Percentiles rank a stretch among this genome's conserved stretches.
Conservation (phyloP, 2,888 invertebrate species). For the Miltochrista miniata region DNA sequence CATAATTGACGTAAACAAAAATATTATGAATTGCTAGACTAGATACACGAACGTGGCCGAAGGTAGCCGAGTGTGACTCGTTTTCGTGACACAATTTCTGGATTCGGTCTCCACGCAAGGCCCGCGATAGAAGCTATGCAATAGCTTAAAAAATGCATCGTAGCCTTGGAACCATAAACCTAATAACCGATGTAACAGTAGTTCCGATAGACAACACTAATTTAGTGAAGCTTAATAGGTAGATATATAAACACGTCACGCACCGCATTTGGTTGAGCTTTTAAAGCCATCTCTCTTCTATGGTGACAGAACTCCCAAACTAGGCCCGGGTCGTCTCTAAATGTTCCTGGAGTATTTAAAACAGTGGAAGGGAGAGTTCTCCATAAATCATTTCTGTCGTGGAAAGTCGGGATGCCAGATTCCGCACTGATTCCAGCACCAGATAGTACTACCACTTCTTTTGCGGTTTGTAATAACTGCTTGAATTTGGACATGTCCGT, state of each 20-base stretch:
- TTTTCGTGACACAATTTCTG: no score
- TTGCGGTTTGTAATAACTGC: constrained; percentile 82
- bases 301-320: constrained; percentile 97
- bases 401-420: constrained; percentile 94
- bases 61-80: no score
- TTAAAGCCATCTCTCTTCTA: constrained; percentile 89
- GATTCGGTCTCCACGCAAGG: no score
- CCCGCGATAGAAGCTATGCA: no score
- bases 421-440: constrained; percentile 93
- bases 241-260: constrained; percentile 15
- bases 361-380: constrained; percentile 87
- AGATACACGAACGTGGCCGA: no score
- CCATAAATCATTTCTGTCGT: constrained; percentile 93
- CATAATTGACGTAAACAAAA: no score
- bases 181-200: no score
- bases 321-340: constrained; percentile 87
- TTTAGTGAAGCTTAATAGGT: no score
- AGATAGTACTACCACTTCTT: constrained; percentile 87
- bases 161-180: no score
- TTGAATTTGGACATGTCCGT: constrained; percentile 81
- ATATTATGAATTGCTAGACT: no score
- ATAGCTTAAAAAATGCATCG: no score
- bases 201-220: no score
- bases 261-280: constrained; percentile 88
- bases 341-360: constrained; percentile 89